Evolutionary conservation across 2,797 vertebrate genomes (phyloP).

Genomic region (Enteromius afrohamiltoni): DNA sequence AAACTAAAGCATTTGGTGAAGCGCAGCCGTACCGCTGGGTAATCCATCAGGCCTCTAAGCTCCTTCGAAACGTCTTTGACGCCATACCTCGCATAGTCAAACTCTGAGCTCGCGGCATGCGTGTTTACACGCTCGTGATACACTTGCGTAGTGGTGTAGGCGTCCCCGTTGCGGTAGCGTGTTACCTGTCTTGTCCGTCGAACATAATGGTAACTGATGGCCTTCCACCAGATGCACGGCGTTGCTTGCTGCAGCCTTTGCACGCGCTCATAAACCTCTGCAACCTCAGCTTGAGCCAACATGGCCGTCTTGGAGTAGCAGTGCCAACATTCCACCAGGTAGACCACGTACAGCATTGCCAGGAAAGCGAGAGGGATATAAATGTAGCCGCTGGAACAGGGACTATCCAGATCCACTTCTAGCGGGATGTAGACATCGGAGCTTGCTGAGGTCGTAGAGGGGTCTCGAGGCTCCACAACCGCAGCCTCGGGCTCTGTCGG

Average conservation of each 20-base stretch:
- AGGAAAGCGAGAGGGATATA: slow-evolving; percentile 93
- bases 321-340: slow-evolving; percentile 93
- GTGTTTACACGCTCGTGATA: slow-evolving; percentile 84
- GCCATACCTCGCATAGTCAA: slow-evolving; percentile 82
- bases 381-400: slow-evolving; percentile 88
- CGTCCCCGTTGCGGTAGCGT: slow-evolving; percentile 89
- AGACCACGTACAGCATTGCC: slow-evolving; percentile 91
- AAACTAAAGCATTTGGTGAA: slow-evolving; percentile 84
- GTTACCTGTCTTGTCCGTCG: slow-evolving; percentile 90
- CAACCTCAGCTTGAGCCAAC: slow-evolving; percentile 81
- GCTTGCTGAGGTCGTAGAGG: slow-evolving; percentile 65
- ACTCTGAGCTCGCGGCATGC: slow-evolving; percentile 81
- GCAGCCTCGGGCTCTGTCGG: slow-evolving; percentile 70
- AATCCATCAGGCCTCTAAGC: slow-evolving; percentile 75
- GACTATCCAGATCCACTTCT: slow-evolving; percentile 81
- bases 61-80: slow-evolving; percentile 83
- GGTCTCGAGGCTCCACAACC: slow-evolving; percentile 52
- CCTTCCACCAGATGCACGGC: slow-evolving; percentile 85
- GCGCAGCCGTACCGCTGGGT: slow-evolving; percentile 79
- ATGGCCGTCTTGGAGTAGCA: slow-evolving; percentile 84
- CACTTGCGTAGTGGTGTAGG: slow-evolving; percentile 89
- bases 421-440: slow-evolving; percentile 70
- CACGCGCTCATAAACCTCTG: slow-evolving; percentile 85
- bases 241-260: slow-evolving; percentile 88
- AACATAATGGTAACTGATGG: slow-evolving; percentile 84